Conservation (phyloP, 2,113 vertebrate species). For the Elachura formosa region DNA sequence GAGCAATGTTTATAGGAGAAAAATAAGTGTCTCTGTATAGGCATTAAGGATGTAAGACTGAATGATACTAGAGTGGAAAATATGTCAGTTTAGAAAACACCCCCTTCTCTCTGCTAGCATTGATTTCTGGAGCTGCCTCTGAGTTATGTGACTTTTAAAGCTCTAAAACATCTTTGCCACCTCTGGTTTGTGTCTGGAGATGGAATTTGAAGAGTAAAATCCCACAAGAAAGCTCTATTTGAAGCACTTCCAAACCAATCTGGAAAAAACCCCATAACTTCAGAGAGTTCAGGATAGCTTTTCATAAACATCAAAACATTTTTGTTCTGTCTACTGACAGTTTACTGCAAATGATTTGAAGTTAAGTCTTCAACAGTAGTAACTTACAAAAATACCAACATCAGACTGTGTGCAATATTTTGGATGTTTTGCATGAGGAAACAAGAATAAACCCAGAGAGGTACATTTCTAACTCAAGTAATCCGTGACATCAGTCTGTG, state of each 20-base stretch:
- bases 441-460: not conserved
- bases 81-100: not conserved
- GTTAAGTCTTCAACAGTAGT: not conserved
- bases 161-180: not conserved
- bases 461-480: not conserved
- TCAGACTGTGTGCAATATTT: not conserved
- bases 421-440: not conserved
- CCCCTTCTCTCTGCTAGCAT: not conserved
- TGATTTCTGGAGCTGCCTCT: not conserved
- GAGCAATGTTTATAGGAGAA: not conserved
- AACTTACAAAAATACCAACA: not conserved
- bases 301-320: conserved; percentile 44
- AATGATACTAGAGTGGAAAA: not conserved
- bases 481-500: not conserved
- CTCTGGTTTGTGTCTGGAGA: conserved; percentile 16
- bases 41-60: not conserved
- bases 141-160: not conserved
- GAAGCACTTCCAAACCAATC: conserved; percentile 29
- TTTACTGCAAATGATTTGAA: conserved; percentile 10
- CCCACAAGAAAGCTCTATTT: conserved; percentile 40
- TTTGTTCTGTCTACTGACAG: not conserved
- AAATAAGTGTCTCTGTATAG: not conserved
- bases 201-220: conserved; percentile 2
- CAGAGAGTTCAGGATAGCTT: conserved; percentile 12
- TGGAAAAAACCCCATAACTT: not conserved